Evolutionary conservation across 2,797 vertebrate genomes (phyloP), one percentile per base, ranked within the genome.

Genomic region (Coregonus ussuriensis): DNA sequence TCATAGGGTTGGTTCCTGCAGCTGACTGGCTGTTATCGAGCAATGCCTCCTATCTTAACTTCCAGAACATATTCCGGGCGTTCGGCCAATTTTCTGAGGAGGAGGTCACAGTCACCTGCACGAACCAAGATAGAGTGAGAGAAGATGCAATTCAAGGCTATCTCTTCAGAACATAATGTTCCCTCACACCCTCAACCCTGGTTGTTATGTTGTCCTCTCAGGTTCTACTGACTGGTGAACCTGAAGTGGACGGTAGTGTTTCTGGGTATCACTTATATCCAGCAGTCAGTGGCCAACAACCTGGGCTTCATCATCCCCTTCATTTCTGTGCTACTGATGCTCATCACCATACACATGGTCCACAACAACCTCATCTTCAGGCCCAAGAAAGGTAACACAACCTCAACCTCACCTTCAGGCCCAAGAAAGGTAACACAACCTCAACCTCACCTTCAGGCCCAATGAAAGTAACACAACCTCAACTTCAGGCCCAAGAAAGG

Each of bases 221-320:
- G 97, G 97, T 97, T 97, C 90, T 96, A 97, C 71, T 98, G 97
- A 96, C 86, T 97, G 88, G 91, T 95, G 83, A 98, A 96, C 87
- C 87, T 99, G 82, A 97, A 96, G 81, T 96, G 95, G 47, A 94
- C 92, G 0, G 88, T 96, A 21, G 95, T 97, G 82, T 98, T 99
- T 91, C 90, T 98, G 91, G 96, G 94, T 77, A 97, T 98, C 76
- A 95, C 97, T 74, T 98, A 96, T 72, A 95, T 98, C 87, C 97
- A 98, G 88, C 94, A 97, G 81, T 96, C 95, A 0, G 94, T 95
- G 82, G 93, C 93, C 51, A 94, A 95, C 88, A 96, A 96, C 81
- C 88, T 98, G 53, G 95, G 93, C 81, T 96, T 97, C 78, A 95
- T 99, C 6, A 95, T 96, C 84, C 97, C 97, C 0, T 96, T 96